These are phyloP conservation scores for Drepanosiphum platanoidis DNA, from an alignment of 2,888 invertebrate species.

Conservation along the genomic window DNA sequence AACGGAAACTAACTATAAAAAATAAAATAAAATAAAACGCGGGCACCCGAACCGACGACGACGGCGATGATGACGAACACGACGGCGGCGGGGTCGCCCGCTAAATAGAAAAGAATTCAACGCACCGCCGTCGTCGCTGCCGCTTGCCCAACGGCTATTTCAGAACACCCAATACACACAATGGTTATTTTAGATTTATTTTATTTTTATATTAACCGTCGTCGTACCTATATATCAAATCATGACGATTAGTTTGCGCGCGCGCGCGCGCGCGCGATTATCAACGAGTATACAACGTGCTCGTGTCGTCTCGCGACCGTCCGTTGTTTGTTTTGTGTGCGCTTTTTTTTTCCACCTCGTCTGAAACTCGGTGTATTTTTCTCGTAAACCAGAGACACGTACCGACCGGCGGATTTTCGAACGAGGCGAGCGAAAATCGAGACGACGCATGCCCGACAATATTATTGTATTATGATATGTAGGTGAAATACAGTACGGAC, in stretches of 20 bases:
- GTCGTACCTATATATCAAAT: constrained; percentile 22
- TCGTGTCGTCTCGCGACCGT: not conserved
- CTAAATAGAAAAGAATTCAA: constrained; percentile 60
- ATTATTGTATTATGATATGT: too few species aligned
- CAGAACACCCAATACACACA: constrained; percentile 53
- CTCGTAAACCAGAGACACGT: not conserved
- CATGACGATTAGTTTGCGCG: constrained; percentile 31
- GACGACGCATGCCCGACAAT: not conserved
- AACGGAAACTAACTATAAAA: constrained; percentile 56
- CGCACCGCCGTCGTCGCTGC: constrained; percentile 15
- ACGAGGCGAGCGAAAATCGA: not conserved
- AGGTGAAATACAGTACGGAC: not conserved
- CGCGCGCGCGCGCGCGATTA: not conserved
- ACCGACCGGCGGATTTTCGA: not conserved
- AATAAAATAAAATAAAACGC: constrained; percentile 32
- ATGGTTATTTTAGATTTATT: constrained; percentile 58
- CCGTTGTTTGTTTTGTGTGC: too few species aligned
- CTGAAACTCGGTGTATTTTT: not conserved
- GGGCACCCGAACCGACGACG: constrained; percentile 32
- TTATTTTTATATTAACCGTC: constrained; percentile 50
- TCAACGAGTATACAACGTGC: constrained; percentile 37
- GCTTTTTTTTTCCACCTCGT: not conserved
- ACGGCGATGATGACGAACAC: constrained; percentile 1
- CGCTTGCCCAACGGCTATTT: constrained; percentile 54
- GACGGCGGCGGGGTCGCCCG: constrained; percentile 32